phyloP scores from a whole-genome alignment of 2,113 vertebrate species.

The Dolichallabes microphthalmus region DNA sequence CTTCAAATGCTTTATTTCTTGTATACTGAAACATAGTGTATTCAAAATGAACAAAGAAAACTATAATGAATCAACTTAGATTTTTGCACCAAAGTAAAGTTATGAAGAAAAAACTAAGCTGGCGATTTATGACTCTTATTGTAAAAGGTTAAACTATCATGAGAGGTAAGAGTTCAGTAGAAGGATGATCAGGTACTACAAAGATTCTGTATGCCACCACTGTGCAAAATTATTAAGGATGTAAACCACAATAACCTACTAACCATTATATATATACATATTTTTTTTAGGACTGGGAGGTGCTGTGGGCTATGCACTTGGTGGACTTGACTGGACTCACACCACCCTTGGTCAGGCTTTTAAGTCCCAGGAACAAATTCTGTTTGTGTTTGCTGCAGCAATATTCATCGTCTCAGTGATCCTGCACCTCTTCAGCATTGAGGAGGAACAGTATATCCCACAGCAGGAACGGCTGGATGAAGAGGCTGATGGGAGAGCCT shows the following conservation, averaged over 20 bases:
- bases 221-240: neutral
- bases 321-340: constrained; percentile 93
- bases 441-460: constrained; percentile 86
- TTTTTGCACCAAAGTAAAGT: neutral
- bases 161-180: neutral
- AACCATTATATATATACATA: constrained; percentile 11
- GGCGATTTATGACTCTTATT: neutral
- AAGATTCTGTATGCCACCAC: neutral
- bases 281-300: constrained; percentile 83
- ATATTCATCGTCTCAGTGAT: constrained; percentile 85
- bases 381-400: constrained; percentile 91
- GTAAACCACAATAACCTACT: neutral
- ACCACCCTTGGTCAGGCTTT: constrained; percentile 86
- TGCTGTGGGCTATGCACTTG: constrained; percentile 91
- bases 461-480: constrained; percentile 81
- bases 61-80: neutral
- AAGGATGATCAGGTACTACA: neutral
- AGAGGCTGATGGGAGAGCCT: constrained; percentile 62
- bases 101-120: neutral
- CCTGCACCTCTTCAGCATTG: constrained; percentile 91
- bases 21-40: neutral
- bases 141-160: neutral
- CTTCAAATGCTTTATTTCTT: neutral
- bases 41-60: neutral
- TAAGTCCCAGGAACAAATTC: constrained; percentile 91